A percentile compares a stretch with the other conserved stretches of the same genome.
Conservation (phyloP, 2,797 vertebrate species). For the Labroides dimidiatus region DNA sequence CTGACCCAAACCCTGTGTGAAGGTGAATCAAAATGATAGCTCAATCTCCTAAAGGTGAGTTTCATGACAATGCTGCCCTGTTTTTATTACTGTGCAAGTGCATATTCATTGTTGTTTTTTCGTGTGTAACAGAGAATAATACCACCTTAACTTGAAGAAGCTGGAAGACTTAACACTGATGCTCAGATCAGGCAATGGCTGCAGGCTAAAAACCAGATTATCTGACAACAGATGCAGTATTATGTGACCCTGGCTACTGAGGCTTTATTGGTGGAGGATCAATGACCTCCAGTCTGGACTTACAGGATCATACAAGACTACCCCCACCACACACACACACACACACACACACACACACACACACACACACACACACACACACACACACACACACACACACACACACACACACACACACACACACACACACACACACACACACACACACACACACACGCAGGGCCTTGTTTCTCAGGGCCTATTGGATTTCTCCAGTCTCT, state of each 20-base stretch:
- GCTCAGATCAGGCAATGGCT: conserved; percentile 18
- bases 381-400: neutral
- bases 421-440: conserved; percentile 1
- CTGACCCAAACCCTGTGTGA: neutral
- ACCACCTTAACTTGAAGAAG: conserved; percentile 5
- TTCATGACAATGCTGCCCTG: neutral
- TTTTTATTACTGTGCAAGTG: no score
- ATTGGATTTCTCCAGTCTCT: conserved; percentile 59
- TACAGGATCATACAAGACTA: conserved; percentile 64
- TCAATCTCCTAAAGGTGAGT: neutral
- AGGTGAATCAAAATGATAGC: neutral
- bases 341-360: neutral
- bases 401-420: neutral
- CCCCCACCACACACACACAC: neutral
- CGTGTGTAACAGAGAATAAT: neutral
- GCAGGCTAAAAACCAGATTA: conserved; percentile 37
- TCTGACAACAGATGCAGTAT: conserved; percentile 41
- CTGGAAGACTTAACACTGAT: neutral
- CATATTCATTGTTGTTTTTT: no score
- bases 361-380: neutral
- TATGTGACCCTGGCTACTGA: conserved; percentile 56
- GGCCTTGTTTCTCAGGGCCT: conserved; percentile 43
- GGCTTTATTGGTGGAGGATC: conserved; percentile 63
- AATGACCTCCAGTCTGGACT: conserved; percentile 61
- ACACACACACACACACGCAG: neutral